Evolutionary conservation across 2,888 invertebrate species (phyloP).

Genomic region (Tetragnatha montana): DNA sequence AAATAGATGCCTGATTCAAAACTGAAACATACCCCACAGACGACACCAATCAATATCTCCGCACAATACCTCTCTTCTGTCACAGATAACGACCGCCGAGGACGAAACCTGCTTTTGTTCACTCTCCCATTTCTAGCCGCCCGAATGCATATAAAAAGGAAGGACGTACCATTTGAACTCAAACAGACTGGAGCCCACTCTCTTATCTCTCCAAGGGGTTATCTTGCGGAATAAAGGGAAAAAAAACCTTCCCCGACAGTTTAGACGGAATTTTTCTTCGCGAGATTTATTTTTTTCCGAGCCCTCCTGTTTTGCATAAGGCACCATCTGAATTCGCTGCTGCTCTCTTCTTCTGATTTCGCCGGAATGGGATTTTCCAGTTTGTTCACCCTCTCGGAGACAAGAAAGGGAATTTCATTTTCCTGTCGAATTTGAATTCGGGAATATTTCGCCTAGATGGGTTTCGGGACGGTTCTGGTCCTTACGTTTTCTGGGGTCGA

Average conservation of each 20-base stretch:
- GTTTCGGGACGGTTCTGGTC: not conserved
- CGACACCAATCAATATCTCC: constrained; percentile 2
- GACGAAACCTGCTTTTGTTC: constrained; percentile 21
- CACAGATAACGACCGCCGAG: not conserved
- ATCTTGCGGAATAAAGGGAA: constrained; percentile 24
- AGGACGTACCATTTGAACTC: constrained; percentile 7
- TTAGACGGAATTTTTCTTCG: constrained; percentile 26
- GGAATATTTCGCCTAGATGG: constrained; percentile 5
- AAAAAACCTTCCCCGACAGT: constrained; percentile 23
- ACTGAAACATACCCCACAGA: not conserved
- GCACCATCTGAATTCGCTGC: constrained; percentile 47
- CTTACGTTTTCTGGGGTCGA: not conserved
- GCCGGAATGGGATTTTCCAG: constrained; percentile 47
- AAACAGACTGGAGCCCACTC: constrained; percentile 6
- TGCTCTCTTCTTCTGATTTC: not conserved
- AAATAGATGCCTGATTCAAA: not conserved
- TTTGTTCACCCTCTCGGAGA: constrained; percentile 15
- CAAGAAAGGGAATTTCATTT: constrained; percentile 46
- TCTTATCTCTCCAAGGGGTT: constrained; percentile 20
- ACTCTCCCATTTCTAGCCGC: not conserved
- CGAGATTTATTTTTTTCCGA: constrained; percentile 4
- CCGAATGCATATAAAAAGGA: constrained; percentile 5
- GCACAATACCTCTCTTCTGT: constrained; percentile 6
- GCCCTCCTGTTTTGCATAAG: constrained; percentile 58
- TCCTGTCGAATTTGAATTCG: constrained; percentile 48